phyloP scores from a whole-genome alignment of 2,888 invertebrate genomes.

The Epinotia demarniana region DNA sequence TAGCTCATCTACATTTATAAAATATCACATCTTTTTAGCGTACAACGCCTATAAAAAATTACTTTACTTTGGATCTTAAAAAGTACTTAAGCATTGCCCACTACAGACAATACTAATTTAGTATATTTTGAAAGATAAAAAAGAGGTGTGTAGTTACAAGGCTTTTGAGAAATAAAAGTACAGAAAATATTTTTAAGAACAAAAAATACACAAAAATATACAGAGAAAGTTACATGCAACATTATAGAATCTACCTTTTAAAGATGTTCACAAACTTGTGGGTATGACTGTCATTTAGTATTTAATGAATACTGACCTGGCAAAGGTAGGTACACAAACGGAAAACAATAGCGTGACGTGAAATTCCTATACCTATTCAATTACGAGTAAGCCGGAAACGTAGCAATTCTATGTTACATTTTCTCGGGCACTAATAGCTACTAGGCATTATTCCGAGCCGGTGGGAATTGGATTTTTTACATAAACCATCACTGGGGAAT shows the following conservation, averaged over 20 bases:
- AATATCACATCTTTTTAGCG: conserved; percentile 19
- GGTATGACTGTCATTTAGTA: not conserved
- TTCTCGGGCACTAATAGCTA: not conserved
- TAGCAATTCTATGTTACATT: not conserved
- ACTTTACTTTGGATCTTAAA: conserved; percentile 22
- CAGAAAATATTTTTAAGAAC: not conserved
- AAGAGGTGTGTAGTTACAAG: not conserved
- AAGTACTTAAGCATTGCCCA: conserved; percentile 15
- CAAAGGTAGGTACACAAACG: not conserved
- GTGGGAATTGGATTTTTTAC: conserved; percentile 7
- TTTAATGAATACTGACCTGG: not conserved
- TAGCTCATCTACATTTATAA: not conserved
- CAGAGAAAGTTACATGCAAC: conserved; percentile 31
- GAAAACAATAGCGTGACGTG: not conserved
- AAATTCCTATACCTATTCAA: not conserved
- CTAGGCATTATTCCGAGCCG: conserved; percentile 6
- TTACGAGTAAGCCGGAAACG: not conserved
- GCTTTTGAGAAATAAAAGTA: conserved; percentile 13
- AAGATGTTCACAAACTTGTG: not conserved
- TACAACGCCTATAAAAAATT: conserved; percentile 3
- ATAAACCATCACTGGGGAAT: conserved; percentile 7
- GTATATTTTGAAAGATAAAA: not conserved
- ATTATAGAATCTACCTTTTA: not conserved
- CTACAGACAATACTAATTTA: not conserved
- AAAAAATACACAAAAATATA: conserved; percentile 4